Evolutionary conservation across 1,140 invertebrate species (phyloP), one percentile per base, ranked within the genome.

Genomic region (Drosophila erecta): DNA sequence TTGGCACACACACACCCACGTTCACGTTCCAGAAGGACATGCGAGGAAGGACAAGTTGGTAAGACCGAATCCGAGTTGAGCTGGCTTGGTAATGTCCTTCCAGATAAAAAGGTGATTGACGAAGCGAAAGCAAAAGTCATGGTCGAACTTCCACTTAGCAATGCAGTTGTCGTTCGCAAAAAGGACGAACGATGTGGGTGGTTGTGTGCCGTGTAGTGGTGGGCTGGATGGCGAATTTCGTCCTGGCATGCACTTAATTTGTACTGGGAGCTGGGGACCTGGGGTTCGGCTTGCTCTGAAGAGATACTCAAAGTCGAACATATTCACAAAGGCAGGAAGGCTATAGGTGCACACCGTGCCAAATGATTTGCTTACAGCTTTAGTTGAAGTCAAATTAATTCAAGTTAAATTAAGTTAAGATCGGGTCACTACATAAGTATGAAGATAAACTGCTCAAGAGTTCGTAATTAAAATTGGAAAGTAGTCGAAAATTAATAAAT

Each of bases 101-200:
- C 66, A 87, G 84, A 89, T 87, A 89, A 87, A 87, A 89, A 76
- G 64, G 84, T 87, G 84, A 87, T 87, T 87, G 84, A 87, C 79
- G 84, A 89, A 87, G 75, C 66, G 62, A 87, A 89, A 87, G 84
- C 84, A 87, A 89, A 87, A 87, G 84, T 87, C 84, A 87, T 84
- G 84, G 84, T 76, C 76, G 79, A 83, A 87, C 53, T 80, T 83
- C 85, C 79, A 74, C 78, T 70, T 69, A 78, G 67, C 60, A 87
- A 87, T 86, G 84, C 84, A 87, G 81, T 83, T 89, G 66, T 84
- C 76, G 56, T 72, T 81, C 46, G 22, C 46, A 43, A 38, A 40
- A 56, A 46, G 49, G 44, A 22, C 17, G 10, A 35, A 50, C 35
- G 37, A 33, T 27, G 59, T 61, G n/a, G 27, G 50, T 37, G 49